phyloP scores from a whole-genome alignment of 2,113 vertebrate species.

The Chloebia gouldiae region DNA sequence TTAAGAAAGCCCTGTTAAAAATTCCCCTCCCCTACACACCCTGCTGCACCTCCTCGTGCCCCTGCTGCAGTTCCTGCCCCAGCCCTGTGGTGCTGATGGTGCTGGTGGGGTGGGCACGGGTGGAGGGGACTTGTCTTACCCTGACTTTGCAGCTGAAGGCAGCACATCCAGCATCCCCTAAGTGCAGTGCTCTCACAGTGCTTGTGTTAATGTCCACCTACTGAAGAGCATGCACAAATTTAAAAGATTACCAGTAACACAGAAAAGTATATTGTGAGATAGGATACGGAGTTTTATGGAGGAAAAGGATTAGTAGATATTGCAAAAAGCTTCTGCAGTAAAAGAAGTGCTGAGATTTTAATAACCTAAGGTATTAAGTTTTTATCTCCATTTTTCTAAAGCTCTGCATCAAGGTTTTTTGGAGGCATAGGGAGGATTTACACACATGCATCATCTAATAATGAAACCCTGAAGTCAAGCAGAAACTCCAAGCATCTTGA shows the following conservation, averaged over 20 bases:
- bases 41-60: not conserved
- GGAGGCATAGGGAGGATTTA: constrained; percentile 12
- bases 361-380: constrained; percentile 52
- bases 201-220: not conserved
- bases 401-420: constrained; percentile 16
- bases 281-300: constrained; percentile 5
- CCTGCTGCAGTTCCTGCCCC: not conserved
- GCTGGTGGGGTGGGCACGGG: fast-evolving
- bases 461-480: not conserved
- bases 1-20: not conserved
- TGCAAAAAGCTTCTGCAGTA: constrained; percentile 12
- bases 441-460: not conserved
- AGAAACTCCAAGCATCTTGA: not conserved
- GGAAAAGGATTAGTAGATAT: constrained; percentile 54
- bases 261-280: constrained; percentile 32
- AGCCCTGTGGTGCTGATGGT: not conserved
- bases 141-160: not conserved
- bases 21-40: not conserved
- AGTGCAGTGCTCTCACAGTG: not conserved
- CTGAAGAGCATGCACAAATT: constrained; percentile 4
- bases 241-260: constrained; percentile 46
- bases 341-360: constrained; percentile 56
- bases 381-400: constrained; percentile 35
- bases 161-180: not conserved
- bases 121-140: not conserved